Base-by-base conservation (phyloP, 2,113 vertebrate species). In the Ptyas mucosa region DNA sequence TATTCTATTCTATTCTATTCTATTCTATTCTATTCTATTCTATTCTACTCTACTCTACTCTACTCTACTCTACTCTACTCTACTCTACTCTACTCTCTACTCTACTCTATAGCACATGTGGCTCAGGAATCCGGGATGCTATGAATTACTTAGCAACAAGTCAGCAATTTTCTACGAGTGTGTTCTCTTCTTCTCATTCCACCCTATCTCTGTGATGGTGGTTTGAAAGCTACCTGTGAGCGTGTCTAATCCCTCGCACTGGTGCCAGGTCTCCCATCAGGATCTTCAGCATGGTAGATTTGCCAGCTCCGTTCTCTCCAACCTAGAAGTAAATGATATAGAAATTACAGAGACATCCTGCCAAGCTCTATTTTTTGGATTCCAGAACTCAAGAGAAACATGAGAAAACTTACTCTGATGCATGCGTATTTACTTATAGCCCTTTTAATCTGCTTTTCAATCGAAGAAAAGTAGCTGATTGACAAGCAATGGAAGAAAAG, bases 291-390 rank as follows among this genome's bases (percentile, higher is more conserved):
- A 99, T 97, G 20, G 99, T 99, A 0, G 99, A 98, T 95, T 99
- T 99, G 54, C 99, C 99, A 8, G 99, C 98, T 7, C 99, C 99
- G 0, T 99, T 99, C 95, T 99, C 99, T 8, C 99, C 99, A 1
- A 99, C 99, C 99, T 99, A 95, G 51, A 94, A 69, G 69, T 2
- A n/a, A 58, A 58, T 1, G 9, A 89, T 20, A 24, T 9, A 58
- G 8, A 55, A 93, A 81, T 29, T 75, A 92, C 9, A 7, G 15
- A 58, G 2, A 57, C 8, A 8, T 49, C 24, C 2, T 34, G 20
- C 20, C 14, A 5, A 92, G 8, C 39, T 34, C 26, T 29, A 14
- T 54, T 29, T 29, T 6, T 20, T 55, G 61, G 34, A 26, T 55
- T 20, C 87, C 12, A 39, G 24, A 51, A 49, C n/a, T 53, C 39